These are phyloP conservation scores for Rhinopomastus cyanomelas DNA, from an alignment of 2,113 vertebrate species.

Conservation along the genomic window DNA sequence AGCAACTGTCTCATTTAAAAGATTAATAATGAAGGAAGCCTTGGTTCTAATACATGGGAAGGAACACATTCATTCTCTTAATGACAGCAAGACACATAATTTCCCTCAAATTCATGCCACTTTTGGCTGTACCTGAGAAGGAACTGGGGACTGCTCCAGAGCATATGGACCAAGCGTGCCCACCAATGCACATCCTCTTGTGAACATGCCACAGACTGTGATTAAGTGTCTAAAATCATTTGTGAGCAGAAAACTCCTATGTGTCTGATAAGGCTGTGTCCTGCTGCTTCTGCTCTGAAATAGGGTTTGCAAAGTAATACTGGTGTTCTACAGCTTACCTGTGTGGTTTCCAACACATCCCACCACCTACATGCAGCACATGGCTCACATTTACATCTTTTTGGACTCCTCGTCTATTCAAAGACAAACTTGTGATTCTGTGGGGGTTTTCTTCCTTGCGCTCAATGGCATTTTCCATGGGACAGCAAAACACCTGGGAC, in stretches of 20 bases:
- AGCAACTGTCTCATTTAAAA: neutral
- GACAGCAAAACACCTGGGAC: neutral
- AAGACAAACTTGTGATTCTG: neutral
- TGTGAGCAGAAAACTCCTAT: neutral
- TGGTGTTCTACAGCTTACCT: neutral
- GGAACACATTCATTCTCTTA: neutral
- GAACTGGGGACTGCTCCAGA: conserved; percentile 24
- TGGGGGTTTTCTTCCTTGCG: neutral
- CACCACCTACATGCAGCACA: neutral
- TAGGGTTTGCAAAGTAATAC: conserved; percentile 7
- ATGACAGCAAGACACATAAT: conserved; percentile 16
- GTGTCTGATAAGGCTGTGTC: neutral
- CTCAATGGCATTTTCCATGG: neutral
- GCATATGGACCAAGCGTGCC: conserved; percentile 1
- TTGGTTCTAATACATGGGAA: neutral
- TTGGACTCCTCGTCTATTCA: neutral
- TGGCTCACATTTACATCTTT: neutral
- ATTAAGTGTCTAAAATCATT: conserved; percentile 18
- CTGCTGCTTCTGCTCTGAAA: conserved; percentile 11
- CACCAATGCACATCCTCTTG: neutral
- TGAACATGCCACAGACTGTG: conserved; percentile 7
- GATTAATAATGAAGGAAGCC: neutral
- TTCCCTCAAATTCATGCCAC: neutral
- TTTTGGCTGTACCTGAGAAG: conserved; percentile 7
- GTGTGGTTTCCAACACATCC: neutral